These are phyloP conservation scores for Zootermopsis nevadensis DNA, from an alignment of 2,888 invertebrate genomes.

Conservation along the genomic window DNA sequence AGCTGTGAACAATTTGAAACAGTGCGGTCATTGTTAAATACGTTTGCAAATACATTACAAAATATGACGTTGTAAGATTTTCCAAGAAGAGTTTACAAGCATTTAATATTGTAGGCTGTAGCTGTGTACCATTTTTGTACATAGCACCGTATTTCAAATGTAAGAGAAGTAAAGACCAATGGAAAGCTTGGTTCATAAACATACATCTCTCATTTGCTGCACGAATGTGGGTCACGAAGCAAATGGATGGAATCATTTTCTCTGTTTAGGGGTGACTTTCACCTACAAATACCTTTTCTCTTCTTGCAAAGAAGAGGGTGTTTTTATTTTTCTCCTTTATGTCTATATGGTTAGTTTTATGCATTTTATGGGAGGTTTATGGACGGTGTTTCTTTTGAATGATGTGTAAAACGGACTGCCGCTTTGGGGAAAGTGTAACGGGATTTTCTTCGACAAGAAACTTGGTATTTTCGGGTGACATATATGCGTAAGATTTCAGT, in stretches of 20 bases:
- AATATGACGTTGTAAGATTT: no score
- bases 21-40: no score
- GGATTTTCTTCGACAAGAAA: neutral
- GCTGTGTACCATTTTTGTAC: no score
- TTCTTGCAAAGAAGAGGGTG: neutral
- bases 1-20: no score
- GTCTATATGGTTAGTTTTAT: conserved; percentile 13
- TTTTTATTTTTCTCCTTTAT: neutral
- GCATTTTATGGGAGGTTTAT: conserved; percentile 1
- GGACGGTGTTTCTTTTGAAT: conserved; percentile 8
- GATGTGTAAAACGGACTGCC: conserved; percentile 5
- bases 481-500: no score
- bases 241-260: neutral
- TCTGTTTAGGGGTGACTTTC: conserved; percentile 1
- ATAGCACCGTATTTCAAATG: no score
- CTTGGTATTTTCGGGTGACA: no score
- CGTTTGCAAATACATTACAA: no score
- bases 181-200: no score
- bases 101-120: no score
- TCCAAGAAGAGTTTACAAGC: no score
- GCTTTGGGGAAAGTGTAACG: neutral
- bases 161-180: no score
- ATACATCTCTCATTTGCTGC: neutral
- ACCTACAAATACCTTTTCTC: neutral
- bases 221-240: neutral